Base-by-base conservation (phyloP, 2,113 vertebrate species). In the Gavialis gangeticus region DNA sequence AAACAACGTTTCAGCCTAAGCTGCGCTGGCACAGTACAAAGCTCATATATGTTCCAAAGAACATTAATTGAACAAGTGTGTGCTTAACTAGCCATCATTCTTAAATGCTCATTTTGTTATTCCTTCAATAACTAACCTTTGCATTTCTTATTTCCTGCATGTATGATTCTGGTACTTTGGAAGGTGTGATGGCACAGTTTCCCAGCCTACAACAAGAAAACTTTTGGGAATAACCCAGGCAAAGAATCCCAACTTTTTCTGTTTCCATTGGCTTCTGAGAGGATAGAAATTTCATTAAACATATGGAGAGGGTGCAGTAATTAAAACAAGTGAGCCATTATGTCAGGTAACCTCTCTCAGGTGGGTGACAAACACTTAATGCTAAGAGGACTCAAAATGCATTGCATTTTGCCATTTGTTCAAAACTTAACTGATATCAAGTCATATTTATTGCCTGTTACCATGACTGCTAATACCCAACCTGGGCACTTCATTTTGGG, bases 1-100 rank as follows among this genome's bases (percentile, higher is more conserved):
- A 75, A 88, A 71, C 46, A 84, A 25, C 90, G 76, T 75, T 67
- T 55, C 82, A 82, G 84, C 94, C 84, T 88, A 94, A 77, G 62
- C 46, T 86, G 69, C 84, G 81, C 82, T 75, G 79, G 73, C 82
- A 88, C 46, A 86, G 86, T 16, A 59, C 30, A 54, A 62, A 46
- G 56, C 63, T 91, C 87, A 34, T 85, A 77, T 18, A 69, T 76
- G 54, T 79, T 91, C 85, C 1, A 14, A 94, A 79, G 17, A 76
- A 54, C 30, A 66, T 3, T 10, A 71, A 46, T 1, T 25, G 6
- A 81, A 62, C 59, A 92, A 91, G 24, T 75, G 28, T 2, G 1
- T 46, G 46, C 17, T 17, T 69, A 64, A 89, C 16, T 17, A 2
- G 1, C 56, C 85, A 0, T 17, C 66, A 12, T 71, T 18, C 78